phyloP scores from a whole-genome alignment of 2,113 vertebrate species.

The Seriola dumerili region DNA sequence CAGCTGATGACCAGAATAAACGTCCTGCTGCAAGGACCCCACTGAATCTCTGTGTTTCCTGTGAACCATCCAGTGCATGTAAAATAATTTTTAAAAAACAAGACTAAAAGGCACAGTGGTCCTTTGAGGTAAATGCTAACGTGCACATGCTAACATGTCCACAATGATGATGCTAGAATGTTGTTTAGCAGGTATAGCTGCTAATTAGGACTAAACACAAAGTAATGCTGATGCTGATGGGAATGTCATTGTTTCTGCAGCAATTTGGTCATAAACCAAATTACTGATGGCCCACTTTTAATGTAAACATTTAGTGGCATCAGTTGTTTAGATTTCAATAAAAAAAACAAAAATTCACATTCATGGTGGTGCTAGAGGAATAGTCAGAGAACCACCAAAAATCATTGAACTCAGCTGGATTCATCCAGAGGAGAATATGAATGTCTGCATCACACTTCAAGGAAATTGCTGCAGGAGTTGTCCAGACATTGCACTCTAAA shows the following conservation, averaged over 20 bases:
- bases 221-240: no score
- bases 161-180: neutral
- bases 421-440: neutral
- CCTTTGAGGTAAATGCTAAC: neutral
- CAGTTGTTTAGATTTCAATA: neutral
- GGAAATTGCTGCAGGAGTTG: neutral
- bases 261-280: no score
- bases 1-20: slow-evolving; percentile 39
- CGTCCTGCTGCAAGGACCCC: slow-evolving; percentile 1
- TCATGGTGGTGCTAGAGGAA: neutral
- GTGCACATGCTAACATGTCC: neutral
- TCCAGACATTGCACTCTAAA: neutral
- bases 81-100: neutral
- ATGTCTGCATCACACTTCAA: neutral
- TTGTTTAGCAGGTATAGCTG: neutral
- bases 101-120: neutral
- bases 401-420: neutral
- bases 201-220: no score
- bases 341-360: neutral
- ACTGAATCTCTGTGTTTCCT: slow-evolving; percentile 9
- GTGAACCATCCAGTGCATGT: neutral
- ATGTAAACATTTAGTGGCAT: no score
- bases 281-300: neutral
- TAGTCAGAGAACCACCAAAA: neutral
- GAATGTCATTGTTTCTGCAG: neutral